A percentile compares a stretch with the other conserved stretches of the same genome.
Conservation (phyloP, 2,113 vertebrate genomes). For the Pao palembangensis region DNA sequence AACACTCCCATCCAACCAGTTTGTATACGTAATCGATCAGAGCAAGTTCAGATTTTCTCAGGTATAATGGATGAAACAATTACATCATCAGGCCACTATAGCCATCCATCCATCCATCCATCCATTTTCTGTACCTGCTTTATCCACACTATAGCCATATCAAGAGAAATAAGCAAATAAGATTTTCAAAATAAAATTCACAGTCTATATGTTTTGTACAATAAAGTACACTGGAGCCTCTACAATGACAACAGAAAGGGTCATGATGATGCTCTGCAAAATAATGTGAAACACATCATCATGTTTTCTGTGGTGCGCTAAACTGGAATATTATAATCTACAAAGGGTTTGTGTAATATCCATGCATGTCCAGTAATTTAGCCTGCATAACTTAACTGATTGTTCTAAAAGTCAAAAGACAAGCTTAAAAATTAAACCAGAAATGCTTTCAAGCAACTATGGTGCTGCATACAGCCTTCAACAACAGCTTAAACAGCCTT, state of each 20-base stretch:
- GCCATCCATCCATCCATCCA: too few relatives aligned
- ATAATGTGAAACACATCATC: constrained; percentile 47
- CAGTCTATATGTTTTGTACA: constrained; percentile 53
- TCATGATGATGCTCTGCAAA: constrained; percentile 13
- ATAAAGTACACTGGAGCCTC: constrained; percentile 28
- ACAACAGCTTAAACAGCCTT: constrained; percentile 18
- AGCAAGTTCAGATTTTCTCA: constrained; percentile 15
- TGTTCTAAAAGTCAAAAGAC: constrained; percentile 16
- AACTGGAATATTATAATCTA: constrained; percentile 19
- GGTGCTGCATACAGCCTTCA: constrained; percentile 18
- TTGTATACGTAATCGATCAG: constrained; percentile 18
- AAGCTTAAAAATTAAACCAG: constrained; percentile 10
- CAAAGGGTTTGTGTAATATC: constrained; percentile 6
- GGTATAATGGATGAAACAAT: constrained; percentile 33
- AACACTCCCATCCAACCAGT: constrained; percentile 2
- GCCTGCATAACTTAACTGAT: constrained; percentile 28
- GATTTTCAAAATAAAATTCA: constrained; percentile 74
- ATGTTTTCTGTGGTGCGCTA: constrained; percentile 9
- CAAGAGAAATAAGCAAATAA: constrained; percentile 66
- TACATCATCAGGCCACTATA: constrained; percentile 43
- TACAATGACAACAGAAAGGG: constrained; percentile 24
- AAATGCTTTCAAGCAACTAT: constrained; percentile 4
- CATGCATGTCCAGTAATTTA: constrained; percentile 45
- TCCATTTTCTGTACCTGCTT: too few relatives aligned
- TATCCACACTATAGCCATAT: too few relatives aligned